A percentile compares a stretch with the other conserved stretches of the same genome.
Evolutionary conservation across 1,140 invertebrate genomes (phyloP).

Genomic region (Ceratina calcarata): DNA sequence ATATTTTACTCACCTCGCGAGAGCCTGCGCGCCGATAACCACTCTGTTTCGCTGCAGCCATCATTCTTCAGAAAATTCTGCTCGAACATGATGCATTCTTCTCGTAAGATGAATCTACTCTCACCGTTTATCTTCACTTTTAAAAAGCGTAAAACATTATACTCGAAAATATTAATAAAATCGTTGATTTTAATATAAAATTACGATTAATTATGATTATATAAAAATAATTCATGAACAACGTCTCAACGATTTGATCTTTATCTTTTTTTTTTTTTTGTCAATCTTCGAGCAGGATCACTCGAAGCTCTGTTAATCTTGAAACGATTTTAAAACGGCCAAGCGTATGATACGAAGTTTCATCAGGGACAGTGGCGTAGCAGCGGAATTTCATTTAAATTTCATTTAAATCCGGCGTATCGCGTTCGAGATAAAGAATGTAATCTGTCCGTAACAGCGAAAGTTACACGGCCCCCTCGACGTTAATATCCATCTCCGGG

Average conservation of each 20-base stretch:
- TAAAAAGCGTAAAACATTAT: too few species aligned
- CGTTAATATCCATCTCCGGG: background rate
- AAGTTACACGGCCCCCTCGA: slow-evolving; percentile 10
- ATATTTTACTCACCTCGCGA: slow-evolving; percentile 39
- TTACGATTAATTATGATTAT: too few species aligned
- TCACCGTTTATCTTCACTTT: too few species aligned
- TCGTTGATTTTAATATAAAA: too few species aligned
- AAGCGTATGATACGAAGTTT: slow-evolving; percentile 13
- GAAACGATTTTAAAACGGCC: slow-evolving; percentile 15
- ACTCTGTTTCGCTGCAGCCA: background rate
- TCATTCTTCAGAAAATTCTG: slow-evolving; percentile 13
- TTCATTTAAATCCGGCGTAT: slow-evolving; percentile 30
- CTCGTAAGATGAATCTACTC: background rate
- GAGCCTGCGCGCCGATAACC: slow-evolving; percentile 37
- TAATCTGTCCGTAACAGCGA: slow-evolving; percentile 24
- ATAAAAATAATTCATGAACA: too few species aligned
- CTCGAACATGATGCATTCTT: slow-evolving; percentile 13
- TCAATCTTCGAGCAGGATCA: background rate
- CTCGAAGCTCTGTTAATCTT: slow-evolving; percentile 11
- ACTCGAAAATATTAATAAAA: too few species aligned
- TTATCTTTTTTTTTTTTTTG: too few species aligned
- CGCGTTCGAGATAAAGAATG: slow-evolving; percentile 22
- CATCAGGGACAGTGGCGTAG: background rate
- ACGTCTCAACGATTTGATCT: too few species aligned
- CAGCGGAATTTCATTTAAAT: slow-evolving; percentile 41